Evolutionary conservation across 2,888 invertebrate species (phyloP).

Genomic region (Sialis lutaria): DNA sequence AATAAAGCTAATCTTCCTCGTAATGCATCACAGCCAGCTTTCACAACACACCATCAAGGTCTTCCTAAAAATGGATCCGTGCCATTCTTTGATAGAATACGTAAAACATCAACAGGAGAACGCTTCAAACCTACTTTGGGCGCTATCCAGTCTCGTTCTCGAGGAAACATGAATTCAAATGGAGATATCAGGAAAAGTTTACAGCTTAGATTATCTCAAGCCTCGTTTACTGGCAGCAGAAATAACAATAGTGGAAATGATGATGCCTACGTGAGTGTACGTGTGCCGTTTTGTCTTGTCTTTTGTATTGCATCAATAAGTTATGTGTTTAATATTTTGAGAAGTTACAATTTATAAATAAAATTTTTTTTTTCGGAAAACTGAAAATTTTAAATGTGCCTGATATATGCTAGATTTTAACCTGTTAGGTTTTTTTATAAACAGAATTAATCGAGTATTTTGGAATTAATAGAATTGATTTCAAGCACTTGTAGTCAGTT

Average conservation of each 20-base stretch:
- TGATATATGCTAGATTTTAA: too few species aligned
- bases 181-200: constrained; percentile 48
- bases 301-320: neutral
- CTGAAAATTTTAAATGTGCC: too few species aligned
- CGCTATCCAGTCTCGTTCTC: constrained; percentile 61
- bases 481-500: too few species aligned
- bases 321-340: neutral
- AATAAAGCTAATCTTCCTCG: constrained; percentile 44
- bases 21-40: constrained; percentile 77
- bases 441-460: too few species aligned
- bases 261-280: constrained; percentile 12
- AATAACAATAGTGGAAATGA: constrained; percentile 34
- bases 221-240: constrained; percentile 37
- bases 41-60: constrained; percentile 53
- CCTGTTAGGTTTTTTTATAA: too few species aligned
- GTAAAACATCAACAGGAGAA: constrained; percentile 70
- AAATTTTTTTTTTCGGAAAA: neutral
- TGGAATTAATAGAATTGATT: too few species aligned
- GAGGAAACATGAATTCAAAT: constrained; percentile 59
- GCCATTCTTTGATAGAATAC: constrained; percentile 72
- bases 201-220: constrained; percentile 34
- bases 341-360: neutral
- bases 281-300: neutral
- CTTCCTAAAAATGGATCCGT: constrained; percentile 79
- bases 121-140: constrained; percentile 70